A percentile compares a stretch with the other conserved stretches of the same genome.
These are phyloP conservation scores for Eledone cirrhosa DNA, from an alignment of 2,888 invertebrate genomes.

Conservation along the genomic window DNA sequence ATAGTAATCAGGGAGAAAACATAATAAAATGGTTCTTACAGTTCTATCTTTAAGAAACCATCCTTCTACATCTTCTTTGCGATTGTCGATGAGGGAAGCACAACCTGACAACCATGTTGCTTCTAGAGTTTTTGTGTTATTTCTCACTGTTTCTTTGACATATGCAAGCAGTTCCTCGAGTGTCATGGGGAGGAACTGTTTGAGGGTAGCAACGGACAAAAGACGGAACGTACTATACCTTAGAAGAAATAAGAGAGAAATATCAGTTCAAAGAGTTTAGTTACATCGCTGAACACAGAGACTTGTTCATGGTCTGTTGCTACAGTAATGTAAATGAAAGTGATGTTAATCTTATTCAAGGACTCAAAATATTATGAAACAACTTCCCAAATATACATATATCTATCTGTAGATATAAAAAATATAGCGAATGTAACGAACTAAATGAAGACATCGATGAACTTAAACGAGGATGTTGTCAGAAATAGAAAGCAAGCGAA, in stretches of 20 bases:
- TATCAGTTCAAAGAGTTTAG: neutral
- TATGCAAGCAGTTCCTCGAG: conserved; percentile 57
- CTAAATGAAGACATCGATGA: too few species aligned
- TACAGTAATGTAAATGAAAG: too few species aligned
- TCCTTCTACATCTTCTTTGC: conserved; percentile 71
- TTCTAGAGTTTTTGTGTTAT: conserved; percentile 47
- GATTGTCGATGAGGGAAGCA: conserved; percentile 54
- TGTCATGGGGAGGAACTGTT: conserved; percentile 67
- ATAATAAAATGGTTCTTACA: conserved; percentile 36
- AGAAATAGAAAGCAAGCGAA: too few species aligned
- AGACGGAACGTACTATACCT: conserved; percentile 73
- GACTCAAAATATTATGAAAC: too few species aligned
- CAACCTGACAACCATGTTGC: conserved; percentile 61
- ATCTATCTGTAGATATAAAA: too few species aligned
- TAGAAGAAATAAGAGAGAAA: conserved; percentile 23
- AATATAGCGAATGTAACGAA: too few species aligned
- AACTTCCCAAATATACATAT: too few species aligned
- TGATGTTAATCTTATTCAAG: too few species aligned
- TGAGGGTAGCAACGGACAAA: conserved; percentile 73
- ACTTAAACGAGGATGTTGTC: too few species aligned
- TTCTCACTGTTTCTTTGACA: conserved; percentile 51
- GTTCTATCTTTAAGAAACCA: conserved; percentile 80
- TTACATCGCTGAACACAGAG: neutral
- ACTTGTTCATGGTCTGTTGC: too few species aligned
- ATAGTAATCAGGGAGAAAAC: too few species aligned